A percentile compares a stretch with the other conserved stretches of the same genome.
Evolutionary conservation across 2,797 vertebrate genomes (phyloP).

Genomic region (Falco berigora): DNA sequence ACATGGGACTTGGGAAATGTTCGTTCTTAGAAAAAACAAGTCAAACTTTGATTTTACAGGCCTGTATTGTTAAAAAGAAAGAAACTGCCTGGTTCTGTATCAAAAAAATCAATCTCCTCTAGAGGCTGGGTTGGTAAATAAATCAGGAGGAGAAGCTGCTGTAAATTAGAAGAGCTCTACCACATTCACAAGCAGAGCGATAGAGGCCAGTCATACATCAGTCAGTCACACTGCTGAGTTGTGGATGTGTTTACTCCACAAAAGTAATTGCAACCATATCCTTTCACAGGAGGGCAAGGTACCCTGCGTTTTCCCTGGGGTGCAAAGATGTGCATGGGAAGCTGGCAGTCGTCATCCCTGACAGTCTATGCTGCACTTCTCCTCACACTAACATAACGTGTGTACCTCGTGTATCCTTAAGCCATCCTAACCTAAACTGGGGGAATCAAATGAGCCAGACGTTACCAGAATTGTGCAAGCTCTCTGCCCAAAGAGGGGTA

Average conservation of each 20-base stretch:
- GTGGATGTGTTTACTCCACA: not conserved
- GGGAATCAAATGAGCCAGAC: not conserved
- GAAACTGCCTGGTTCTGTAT: not conserved
- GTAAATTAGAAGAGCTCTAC: slow-evolving; percentile 9
- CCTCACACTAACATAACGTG: not conserved
- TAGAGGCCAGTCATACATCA: not conserved
- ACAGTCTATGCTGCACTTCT: not conserved
- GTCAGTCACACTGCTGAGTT: not conserved
- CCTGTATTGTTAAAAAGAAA: not conserved
- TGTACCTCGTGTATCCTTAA: not conserved
- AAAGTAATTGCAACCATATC: not conserved
- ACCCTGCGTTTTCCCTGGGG: not conserved
- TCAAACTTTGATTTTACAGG: not conserved
- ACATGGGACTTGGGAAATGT: not conserved
- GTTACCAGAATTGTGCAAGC: not conserved
- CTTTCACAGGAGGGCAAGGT: not conserved
- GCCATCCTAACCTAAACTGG: not conserved
- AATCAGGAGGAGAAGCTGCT: slow-evolving; percentile 5
- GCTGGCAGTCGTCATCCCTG: not conserved
- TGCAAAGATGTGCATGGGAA: not conserved
- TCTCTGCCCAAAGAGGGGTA: not conserved
- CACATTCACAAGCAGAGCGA: not conserved
- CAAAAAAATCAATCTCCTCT: slow-evolving; percentile 21
- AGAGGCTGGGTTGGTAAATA: slow-evolving; percentile 16
- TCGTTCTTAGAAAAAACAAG: not conserved